phyloP scores from a whole-genome alignment of 2,888 invertebrate genomes.

The Ptychoptera contaminata region DNA sequence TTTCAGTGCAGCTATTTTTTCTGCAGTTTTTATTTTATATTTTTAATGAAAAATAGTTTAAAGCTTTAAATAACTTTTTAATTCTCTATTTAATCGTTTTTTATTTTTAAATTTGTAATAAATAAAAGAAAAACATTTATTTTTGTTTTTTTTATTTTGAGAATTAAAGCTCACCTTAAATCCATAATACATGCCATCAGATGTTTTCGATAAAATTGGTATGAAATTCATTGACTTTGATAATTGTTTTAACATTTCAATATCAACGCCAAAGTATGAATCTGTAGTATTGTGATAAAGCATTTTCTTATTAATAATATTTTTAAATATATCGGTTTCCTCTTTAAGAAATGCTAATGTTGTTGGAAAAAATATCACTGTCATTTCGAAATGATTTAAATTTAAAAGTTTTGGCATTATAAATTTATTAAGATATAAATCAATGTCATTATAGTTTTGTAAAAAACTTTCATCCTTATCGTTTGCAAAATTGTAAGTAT shows the following conservation, averaged over 20 bases:
- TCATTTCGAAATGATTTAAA: neutral
- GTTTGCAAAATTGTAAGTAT: too few species aligned
- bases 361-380: conserved; percentile 5
- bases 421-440: neutral
- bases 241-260: conserved; percentile 7
- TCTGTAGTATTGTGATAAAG: neutral
- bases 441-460: neutral
- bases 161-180: conserved; percentile 5
- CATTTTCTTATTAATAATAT: too few species aligned
- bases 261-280: conserved; percentile 8
- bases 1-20: too few species aligned
- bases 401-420: neutral
- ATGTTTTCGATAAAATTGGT: conserved; percentile 1
- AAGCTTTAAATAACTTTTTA: neutral
- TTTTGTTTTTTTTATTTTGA: too few species aligned
- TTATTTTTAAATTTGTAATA: too few species aligned
- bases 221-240: conserved; percentile 7
- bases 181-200: conserved; percentile 5
- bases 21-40: too few species aligned
- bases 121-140: too few species aligned
- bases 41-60: too few species aligned
- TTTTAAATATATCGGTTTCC: conserved; percentile 1
- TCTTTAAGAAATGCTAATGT: conserved; percentile 5
- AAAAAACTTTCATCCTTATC: neutral
- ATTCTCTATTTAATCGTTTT: neutral